These are phyloP conservation scores for Danio rerio DNA, from an alignment of 2,113 vertebrate species.

Conservation along the genomic window GRCz12tu NC_133179.1:22639001-22639500, in stretches of 20 bases:
- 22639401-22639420: slow-evolving; percentile 26
- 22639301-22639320: neutral
- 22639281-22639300: slow-evolving; percentile 9
- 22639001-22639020: neutral
- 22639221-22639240: neutral
- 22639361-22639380: slow-evolving; percentile 34
- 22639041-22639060: neutral
- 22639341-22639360: slow-evolving; percentile 28
- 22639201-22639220: neutral
- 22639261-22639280: slow-evolving; percentile 26
- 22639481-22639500: slow-evolving; percentile 22
- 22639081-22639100: neutral
- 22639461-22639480: slow-evolving; percentile 20
- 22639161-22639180: neutral
- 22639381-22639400: slow-evolving; percentile 12
- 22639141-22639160: neutral
- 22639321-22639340: neutral
- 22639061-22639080: neutral
- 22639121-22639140: neutral
- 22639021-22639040: neutral
- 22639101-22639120: neutral
- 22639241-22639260: slow-evolving; percentile 4
- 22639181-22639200: neutral
- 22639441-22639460: slow-evolving; percentile 16
- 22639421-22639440: slow-evolving; percentile 36